Conservation (phyloP, 2,797 vertebrate species). For the Cirrhinus molitorella region DNA sequence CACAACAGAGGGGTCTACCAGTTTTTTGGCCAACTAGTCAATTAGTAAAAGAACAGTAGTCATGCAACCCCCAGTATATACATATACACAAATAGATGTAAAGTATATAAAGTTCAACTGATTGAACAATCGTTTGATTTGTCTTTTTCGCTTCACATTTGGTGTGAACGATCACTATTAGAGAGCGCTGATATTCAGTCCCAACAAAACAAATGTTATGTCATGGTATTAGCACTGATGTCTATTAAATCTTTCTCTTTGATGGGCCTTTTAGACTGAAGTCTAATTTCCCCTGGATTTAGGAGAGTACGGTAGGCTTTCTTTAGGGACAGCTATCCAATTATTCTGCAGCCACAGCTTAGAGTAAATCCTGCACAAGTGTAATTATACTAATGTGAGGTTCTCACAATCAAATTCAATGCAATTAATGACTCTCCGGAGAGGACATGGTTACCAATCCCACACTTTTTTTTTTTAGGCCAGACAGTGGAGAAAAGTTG, state of each 20-base stretch:
- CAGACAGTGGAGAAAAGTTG: slow-evolving; percentile 39
- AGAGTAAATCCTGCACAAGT: slow-evolving; percentile 78
- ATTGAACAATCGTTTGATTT: not conserved
- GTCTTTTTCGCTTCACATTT: not conserved
- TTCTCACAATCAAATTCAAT: slow-evolving; percentile 75
- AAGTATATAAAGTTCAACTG: not conserved
- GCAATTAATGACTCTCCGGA: slow-evolving; percentile 72
- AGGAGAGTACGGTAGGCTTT: slow-evolving; percentile 71
- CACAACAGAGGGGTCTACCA: not conserved
- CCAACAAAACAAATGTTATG: slow-evolving; percentile 60
- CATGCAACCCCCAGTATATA: not conserved
- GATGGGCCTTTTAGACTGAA: slow-evolving; percentile 74
- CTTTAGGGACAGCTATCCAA: slow-evolving; percentile 80
- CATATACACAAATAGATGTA: slow-evolving; percentile 9
- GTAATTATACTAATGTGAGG: slow-evolving; percentile 80
- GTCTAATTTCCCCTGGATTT: slow-evolving; percentile 77
- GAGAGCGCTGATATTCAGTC: slow-evolving; percentile 38
- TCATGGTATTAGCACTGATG: slow-evolving; percentile 59
- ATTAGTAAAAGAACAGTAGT: not conserved
- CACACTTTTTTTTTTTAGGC: slow-evolving; percentile 58
- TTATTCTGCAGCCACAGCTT: slow-evolving; percentile 78
- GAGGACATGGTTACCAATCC: slow-evolving; percentile 62
- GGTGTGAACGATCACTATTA: slow-evolving; percentile 1
- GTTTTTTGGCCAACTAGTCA: not conserved
- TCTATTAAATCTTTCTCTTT: slow-evolving; percentile 72